Base-by-base conservation (phyloP, 2,888 invertebrate genomes). In the Griposia aprilina region DNA sequence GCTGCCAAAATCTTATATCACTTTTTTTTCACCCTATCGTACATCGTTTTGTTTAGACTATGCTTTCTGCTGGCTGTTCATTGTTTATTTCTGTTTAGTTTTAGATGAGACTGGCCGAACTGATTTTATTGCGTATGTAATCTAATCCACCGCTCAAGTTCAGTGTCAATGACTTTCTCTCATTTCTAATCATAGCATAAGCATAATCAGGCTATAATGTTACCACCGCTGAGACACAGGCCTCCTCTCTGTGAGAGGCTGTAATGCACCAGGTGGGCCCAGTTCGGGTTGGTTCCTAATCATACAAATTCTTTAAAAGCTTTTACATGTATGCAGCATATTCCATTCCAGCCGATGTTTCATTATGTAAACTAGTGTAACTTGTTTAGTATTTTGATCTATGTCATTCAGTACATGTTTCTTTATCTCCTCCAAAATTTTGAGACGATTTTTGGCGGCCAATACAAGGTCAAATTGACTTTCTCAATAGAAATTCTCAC, bases 1-100 rank as follows among this genome's bases (percentile, higher is more conserved):
- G 84, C 68, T 93, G 93, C 92, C 93, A 93, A 92, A 90, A 88
- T 79, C 63, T 80, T 87, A 55, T 74, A 83, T 74, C 79, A 79
- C 70, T 55, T 73, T 76, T 86, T 76, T 86, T 80, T 74, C 30
- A 55, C 62, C 7, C 72, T 48, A 45, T 66, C 45, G 10, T 59
- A 59, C n/a, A 80, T 76, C 55, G 68, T 76, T 76, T 76, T 73
- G 63, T 71, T 62, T 69, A 75, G n/a, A 77, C 55, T 45, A 30
- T 67, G 50, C 15, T 41, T 66, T 76, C 17, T n/a, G 45, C 41
- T 65, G 52, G 59, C 41, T 77, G 74, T 68, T 67, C 63, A 72
- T 67, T 75, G 65, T 57, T 83, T 41, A 48, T 62, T 78, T 45
- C 65, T 71, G 72, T 76, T 50, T 65, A 67, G 69, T 76, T 84